These are phyloP conservation scores for Dione vanillae DNA, from an alignment of 2,888 invertebrate genomes.

Conservation along the genomic window DNA sequence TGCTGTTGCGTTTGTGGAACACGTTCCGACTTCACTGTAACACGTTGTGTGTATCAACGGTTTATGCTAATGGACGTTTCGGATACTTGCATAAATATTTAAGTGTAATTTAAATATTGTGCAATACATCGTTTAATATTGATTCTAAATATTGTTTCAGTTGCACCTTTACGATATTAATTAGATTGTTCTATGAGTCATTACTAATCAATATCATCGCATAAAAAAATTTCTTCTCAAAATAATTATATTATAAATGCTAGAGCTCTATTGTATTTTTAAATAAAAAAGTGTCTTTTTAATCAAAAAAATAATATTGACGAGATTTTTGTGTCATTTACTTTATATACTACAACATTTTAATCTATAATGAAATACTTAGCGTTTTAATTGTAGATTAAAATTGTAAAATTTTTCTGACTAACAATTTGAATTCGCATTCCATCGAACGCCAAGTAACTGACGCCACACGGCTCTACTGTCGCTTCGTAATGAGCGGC, in stretches of 20 bases:
- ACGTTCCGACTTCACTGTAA: constrained; percentile 28
- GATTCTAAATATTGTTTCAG: background rate
- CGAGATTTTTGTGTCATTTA: too few relatives aligned
- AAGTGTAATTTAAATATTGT: constrained; percentile 12
- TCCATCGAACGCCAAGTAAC: constrained; percentile 55
- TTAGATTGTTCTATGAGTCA: background rate
- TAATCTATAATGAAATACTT: background rate
- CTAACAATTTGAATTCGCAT: constrained; percentile 59
- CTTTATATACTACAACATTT: too few relatives aligned
- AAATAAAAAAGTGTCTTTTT: too few relatives aligned
- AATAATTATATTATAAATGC: too few relatives aligned
- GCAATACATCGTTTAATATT: constrained; percentile 4
- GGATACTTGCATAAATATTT: constrained; percentile 28
- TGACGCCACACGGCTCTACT: constrained; percentile 52
- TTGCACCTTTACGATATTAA: background rate
- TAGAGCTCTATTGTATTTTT: too few relatives aligned
- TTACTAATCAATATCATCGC: too few relatives aligned
- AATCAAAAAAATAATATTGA: background rate
- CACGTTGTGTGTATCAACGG: constrained; percentile 30
- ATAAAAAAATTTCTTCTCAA: too few relatives aligned
- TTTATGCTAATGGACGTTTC: constrained; percentile 27
- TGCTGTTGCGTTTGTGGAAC: constrained; percentile 33
- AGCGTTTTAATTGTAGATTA: background rate
- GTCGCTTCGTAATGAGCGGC: constrained; percentile 71
- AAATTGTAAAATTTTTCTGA: constrained; percentile 14